Conservation (phyloP, 2,888 invertebrate species). For the Eubasilissa splendida region DNA sequence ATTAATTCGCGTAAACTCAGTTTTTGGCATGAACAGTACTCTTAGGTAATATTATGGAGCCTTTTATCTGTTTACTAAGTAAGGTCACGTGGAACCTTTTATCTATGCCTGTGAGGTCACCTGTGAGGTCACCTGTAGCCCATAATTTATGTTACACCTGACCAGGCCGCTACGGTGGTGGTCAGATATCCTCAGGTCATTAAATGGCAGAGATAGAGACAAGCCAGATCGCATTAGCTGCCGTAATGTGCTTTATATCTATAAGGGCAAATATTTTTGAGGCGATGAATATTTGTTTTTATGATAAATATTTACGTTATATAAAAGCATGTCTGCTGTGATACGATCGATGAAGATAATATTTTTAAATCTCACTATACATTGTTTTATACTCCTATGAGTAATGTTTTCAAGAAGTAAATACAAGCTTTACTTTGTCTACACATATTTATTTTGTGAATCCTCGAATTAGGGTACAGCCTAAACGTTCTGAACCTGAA, state of each 20-base stretch:
- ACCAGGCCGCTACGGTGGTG: slow-evolving; percentile 48
- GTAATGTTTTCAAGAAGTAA: too few relatives aligned
- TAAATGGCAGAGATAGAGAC: slow-evolving; percentile 45
- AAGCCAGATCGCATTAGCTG: slow-evolving; percentile 16
- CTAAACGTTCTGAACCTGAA: too few relatives aligned
- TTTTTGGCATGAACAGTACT: background rate
- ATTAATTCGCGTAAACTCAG: too few relatives aligned
- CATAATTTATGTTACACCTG: slow-evolving; percentile 59
- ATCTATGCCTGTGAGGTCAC: slow-evolving; percentile 38
- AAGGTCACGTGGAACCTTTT: slow-evolving; percentile 47
- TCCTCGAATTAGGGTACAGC: too few relatives aligned
- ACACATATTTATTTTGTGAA: too few relatives aligned
- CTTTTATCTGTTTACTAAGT: slow-evolving; percentile 23
- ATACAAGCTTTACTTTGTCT: too few relatives aligned
- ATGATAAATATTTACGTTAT: too few relatives aligned
- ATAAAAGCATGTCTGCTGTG: too few relatives aligned
- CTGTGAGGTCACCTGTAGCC: slow-evolving; percentile 55
- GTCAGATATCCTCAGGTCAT: slow-evolving; percentile 56
- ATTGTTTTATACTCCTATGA: too few relatives aligned
- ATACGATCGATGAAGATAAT: too few relatives aligned
- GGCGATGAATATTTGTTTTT: background rate
- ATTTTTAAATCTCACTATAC: too few relatives aligned
- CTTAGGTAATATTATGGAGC: slow-evolving; percentile 25
- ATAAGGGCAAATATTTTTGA: slow-evolving; percentile 15
- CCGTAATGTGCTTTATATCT: slow-evolving; percentile 32